Base-by-base conservation (phyloP, 2,888 invertebrate genomes). In the Tinea semifulvella region DNA sequence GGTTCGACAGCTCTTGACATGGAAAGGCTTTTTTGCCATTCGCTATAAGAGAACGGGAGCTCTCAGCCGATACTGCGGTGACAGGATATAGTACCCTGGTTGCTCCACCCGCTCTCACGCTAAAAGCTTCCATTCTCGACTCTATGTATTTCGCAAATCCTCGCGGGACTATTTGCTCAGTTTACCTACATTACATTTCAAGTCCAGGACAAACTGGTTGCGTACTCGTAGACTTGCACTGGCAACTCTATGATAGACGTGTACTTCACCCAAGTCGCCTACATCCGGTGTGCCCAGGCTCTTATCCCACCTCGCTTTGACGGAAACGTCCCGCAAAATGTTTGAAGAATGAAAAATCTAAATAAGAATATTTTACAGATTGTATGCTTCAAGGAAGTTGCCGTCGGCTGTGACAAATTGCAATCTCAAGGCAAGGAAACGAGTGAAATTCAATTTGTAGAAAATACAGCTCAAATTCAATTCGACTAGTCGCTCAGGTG, bases 21-120 rank as follows among this genome's bases (percentile, higher is more conserved):
- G 71, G 63, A 75, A 79, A 77, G 63, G 69, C 74, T 73, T 76
- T 75, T 76, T 76, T 76, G 68, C 68, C 56, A 52, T 61, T 64
- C 56, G 58, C 69, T 70, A 72, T 73, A 74, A 74, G 72, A 56
- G 43, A 19, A n/a, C 28, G 31, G 19, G 43, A n/a, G 4, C 43
- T 18, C 27, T 40, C n/a, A 38, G 27, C 45, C 44, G 42, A 46
- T 47, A 48, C 42, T 36, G 38, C 48, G 46, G 28, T 36, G 40
- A 40, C 40, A 38, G 18, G 4, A 44, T 38, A 38, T 38, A 5
- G 38, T n/a, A 18, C 38, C 38, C 38, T 14, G 18, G 38, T 19
- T 14, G 38, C 17, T 18, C 17, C 7, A 40, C n/a, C n/a, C 22
- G 22, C 40, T 19, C n/a, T 22, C 7, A 20, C 22, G 20, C 40